These are phyloP conservation scores for Rotaria magnacalcarata DNA, from an alignment of 2,888 invertebrate species.

Conservation along the genomic window DNA sequence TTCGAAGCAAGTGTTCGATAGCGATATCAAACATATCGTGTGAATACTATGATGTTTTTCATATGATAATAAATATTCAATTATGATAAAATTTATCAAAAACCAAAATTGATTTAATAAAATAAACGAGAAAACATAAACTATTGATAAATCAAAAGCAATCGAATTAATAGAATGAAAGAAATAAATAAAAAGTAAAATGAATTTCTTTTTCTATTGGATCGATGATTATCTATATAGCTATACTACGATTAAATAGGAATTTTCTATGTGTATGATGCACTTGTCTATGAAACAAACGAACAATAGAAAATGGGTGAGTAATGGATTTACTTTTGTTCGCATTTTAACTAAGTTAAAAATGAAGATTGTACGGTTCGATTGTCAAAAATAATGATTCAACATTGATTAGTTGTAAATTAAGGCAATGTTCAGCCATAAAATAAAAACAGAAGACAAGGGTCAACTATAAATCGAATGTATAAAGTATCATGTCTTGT, in stretches of 20 bases:
- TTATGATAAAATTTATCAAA: not conserved
- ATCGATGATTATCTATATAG: not conserved
- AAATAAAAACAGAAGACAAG: not conserved
- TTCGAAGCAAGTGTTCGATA: not conserved
- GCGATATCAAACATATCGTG: not conserved
- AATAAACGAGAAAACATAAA: no score
- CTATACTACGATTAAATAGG: not conserved
- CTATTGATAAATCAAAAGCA: not conserved
- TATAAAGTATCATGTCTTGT: not conserved
- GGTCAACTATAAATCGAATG: not conserved
- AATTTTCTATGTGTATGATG: not conserved
- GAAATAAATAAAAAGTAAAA: not conserved
- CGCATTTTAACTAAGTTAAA: not conserved
- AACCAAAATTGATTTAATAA: not conserved
- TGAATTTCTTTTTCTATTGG: not conserved
- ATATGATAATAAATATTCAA: no score
- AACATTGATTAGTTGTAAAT: not conserved
- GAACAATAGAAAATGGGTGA: not conserved
- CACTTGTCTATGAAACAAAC: not conserved
- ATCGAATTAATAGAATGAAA: not conserved
- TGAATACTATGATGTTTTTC: no score
- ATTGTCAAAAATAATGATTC: not conserved
- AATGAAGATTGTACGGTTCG: not conserved
- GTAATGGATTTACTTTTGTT: not conserved
- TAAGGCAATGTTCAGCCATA: no score